Conservation (phyloP, 1,140 invertebrate genomes). For the Thaumetopoea pityocampa region DNA sequence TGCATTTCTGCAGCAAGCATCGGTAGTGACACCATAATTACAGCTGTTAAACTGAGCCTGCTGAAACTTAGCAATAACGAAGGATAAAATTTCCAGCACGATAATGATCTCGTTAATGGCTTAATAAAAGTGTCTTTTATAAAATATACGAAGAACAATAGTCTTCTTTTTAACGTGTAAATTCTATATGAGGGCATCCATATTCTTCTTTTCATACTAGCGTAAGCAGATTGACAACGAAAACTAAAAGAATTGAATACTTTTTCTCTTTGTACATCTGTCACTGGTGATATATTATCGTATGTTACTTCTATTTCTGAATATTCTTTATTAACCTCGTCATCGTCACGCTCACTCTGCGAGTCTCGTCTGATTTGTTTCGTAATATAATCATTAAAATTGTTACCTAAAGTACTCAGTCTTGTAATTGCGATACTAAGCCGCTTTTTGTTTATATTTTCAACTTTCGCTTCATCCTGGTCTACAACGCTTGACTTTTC, state of each 20-base stretch:
- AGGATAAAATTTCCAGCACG: slow-evolving; percentile 68
- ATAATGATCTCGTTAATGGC: slow-evolving; percentile 62
- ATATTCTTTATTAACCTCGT: slow-evolving; percentile 42
- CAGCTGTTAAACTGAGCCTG: slow-evolving; percentile 49
- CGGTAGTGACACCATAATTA: slow-evolving; percentile 50
- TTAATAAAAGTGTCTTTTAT: slow-evolving; percentile 69
- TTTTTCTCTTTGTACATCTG: slow-evolving; percentile 60
- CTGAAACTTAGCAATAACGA: slow-evolving; percentile 55
- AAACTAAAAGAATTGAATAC: slow-evolving; percentile 63
- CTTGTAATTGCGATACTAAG: slow-evolving; percentile 64
- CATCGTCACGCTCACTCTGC: slow-evolving; percentile 29
- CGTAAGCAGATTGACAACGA: slow-evolving; percentile 53
- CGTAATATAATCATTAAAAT: slow-evolving; percentile 64
- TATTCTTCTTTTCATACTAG: slow-evolving; percentile 49
- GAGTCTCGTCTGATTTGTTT: slow-evolving; percentile 61
- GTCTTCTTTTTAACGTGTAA: slow-evolving; percentile 53
- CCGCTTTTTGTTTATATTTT: slow-evolving; percentile 45
- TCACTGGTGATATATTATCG: slow-evolving; percentile 56
- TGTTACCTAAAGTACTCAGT: slow-evolving; percentile 68
- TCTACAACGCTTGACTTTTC: slow-evolving; percentile 28
- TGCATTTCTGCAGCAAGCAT: slow-evolving; percentile 50
- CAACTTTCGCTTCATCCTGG: slow-evolving; percentile 15
- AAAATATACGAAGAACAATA: slow-evolving; percentile 51
- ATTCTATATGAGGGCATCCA: slow-evolving; percentile 62
- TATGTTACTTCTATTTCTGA: slow-evolving; percentile 58